These are phyloP conservation scores for Fregata magnificens DNA, from an alignment of 2,113 vertebrate genomes.

Conservation along the genomic window DNA sequence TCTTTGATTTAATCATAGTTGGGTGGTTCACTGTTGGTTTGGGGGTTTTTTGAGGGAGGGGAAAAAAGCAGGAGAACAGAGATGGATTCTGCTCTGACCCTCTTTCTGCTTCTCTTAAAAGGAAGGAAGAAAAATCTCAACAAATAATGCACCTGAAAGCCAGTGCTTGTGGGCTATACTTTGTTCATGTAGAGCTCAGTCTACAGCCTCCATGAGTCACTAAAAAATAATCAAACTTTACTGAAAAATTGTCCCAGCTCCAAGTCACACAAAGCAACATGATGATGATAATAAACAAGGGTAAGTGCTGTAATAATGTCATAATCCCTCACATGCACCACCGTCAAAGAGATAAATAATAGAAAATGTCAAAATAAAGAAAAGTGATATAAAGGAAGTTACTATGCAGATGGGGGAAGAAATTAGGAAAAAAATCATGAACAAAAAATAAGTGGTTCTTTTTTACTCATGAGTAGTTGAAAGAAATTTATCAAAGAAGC, in stretches of 20 bases:
- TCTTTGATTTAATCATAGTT: not conserved
- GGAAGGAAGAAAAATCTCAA: not conserved
- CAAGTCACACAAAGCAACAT: not conserved
- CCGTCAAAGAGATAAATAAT: not conserved
- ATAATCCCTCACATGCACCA: not conserved
- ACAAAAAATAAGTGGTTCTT: not conserved
- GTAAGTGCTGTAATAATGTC: not conserved
- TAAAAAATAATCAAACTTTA: not conserved
- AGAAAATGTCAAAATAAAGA: not conserved
- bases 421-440: not conserved
- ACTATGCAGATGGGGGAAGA: not conserved
- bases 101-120: not conserved
- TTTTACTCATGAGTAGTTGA: not conserved
- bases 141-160: not conserved
- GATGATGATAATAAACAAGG: not conserved
- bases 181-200: not conserved
- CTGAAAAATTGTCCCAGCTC: not conserved
- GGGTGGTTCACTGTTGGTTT: not conserved
- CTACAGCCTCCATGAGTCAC: not conserved
- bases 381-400: not conserved
- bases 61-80: not conserved
- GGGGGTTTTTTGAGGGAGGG: not conserved
- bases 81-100: not conserved
- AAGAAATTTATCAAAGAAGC: not conserved
- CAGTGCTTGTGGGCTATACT: not conserved